Base-by-base conservation (phyloP, 2,113 vertebrate genomes). In the Chlorocebus sabaeus region DNA sequence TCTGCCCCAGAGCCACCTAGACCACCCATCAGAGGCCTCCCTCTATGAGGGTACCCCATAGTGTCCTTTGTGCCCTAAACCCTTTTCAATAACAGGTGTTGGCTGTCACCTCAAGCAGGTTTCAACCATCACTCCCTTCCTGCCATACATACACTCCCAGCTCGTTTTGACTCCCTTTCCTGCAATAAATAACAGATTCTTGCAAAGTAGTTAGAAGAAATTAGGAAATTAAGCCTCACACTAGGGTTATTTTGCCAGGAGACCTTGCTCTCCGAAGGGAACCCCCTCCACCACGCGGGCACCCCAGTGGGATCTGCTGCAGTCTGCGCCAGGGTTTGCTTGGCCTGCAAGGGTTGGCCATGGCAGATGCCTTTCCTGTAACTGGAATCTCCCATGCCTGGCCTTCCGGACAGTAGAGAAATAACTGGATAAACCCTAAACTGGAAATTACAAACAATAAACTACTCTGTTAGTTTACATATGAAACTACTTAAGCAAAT, bases 281-380 rank as follows among this genome's bases (percentile, higher is more conserved):
- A 98, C 96, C 97, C 99, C 98, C 98, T 99, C 97, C 67, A 97
- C 98, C 84, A 95, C 97, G 98, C 97, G 78, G 95, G 96, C 88
- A 87, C 91, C 98, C 98, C 98, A 98, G 97, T 98, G 98, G 97
- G 95, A 98, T 98, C 96, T 96, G 98, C 98, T 98, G 96, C 99
- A 99, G 99, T 99, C 99, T 99, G 99, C 99, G 98, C 97, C 97
- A 96, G 98, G 99, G 98, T 99, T 99, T 99, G 98, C 98, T 98
- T 98, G 98, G 99, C 98, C 98, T 98, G 97, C 97, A 95, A 64
- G 98, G 98, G 97, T 98, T 98, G 98, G 98, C 98, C 98, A 99
- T 99, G 98, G 98, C 98, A 98, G 98, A 98, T 99, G 98, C 98
- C 98, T 99, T 99, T 99, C 98, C 99, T 98, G 98, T 98, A 98